Evolutionary conservation across 2,888 invertebrate genomes (phyloP).

Genomic region (Ochropleura plecta): DNA sequence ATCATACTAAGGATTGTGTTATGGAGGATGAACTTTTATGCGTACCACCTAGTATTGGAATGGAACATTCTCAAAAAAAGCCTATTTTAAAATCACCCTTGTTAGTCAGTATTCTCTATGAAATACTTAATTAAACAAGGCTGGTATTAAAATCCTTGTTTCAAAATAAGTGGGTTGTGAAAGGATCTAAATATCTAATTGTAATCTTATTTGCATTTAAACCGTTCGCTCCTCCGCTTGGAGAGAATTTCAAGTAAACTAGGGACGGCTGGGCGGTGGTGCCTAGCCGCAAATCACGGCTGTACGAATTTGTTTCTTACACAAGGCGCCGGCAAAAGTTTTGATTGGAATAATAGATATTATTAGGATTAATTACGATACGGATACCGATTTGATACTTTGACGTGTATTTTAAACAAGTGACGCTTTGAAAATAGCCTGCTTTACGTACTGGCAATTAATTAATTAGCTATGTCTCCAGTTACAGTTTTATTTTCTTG

Average conservation of each 20-base stretch:
- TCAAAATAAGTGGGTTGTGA: constrained; percentile 75
- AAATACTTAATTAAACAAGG: constrained; percentile 74
- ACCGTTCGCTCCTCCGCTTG: constrained; percentile 72
- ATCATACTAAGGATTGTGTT: not conserved
- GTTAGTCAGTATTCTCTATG: constrained; percentile 63
- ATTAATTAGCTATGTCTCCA: not conserved
- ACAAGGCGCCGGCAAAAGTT: constrained; percentile 59
- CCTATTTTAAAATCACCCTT: constrained; percentile 49
- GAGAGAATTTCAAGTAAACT: constrained; percentile 70
- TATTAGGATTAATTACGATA: constrained; percentile 60
- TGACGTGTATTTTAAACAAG: constrained; percentile 25
- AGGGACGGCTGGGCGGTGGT: constrained; percentile 59
- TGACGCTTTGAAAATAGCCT: not conserved
- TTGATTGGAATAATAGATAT: constrained; percentile 66
- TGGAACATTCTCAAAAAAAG: constrained; percentile 11
- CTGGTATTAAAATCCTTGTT: constrained; percentile 76
- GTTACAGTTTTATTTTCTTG: constrained; percentile 8
- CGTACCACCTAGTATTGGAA: not conserved
- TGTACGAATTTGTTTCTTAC: constrained; percentile 69
- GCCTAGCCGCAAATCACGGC: constrained; percentile 64
- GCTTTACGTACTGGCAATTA: not conserved
- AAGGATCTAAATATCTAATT: constrained; percentile 81
- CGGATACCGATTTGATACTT: constrained; percentile 38
- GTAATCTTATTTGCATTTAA: constrained; percentile 83
- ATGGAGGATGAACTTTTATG: not conserved